Percentiles rank a stretch among this genome's conserved stretches.
Conservation (phyloP, 2,113 vertebrate species). For the Gymnobelideus leadbeateri region DNA sequence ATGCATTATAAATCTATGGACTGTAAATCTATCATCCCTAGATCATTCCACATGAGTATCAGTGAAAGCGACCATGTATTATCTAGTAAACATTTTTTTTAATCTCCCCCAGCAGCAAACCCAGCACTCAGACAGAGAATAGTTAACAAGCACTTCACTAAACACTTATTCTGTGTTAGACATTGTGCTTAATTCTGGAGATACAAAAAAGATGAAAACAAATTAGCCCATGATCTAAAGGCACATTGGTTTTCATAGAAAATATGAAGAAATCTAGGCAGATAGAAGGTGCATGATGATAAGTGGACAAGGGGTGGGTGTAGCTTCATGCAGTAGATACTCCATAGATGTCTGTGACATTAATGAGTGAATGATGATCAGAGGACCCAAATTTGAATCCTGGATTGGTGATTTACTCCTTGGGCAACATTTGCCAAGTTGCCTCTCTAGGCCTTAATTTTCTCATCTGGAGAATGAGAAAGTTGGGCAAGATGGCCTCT, state of each 20-base stretch:
- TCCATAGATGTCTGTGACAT: not conserved
- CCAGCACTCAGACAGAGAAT: not conserved
- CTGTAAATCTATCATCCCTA: not conserved
- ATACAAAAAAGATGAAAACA: not conserved
- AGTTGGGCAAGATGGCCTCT: not conserved
- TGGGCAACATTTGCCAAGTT: not conserved
- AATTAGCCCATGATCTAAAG: not conserved
- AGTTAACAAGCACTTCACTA: not conserved
- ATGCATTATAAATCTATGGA: not conserved
- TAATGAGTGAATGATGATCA: not conserved
- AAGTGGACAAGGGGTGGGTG: not conserved
- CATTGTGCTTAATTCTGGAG: not conserved
- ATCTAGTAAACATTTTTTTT: not conserved
- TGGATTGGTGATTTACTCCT: not conserved
- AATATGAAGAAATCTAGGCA: not conserved
- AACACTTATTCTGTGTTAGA: not conserved
- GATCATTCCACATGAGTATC: slow-evolving; percentile 5
- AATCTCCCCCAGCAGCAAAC: not conserved
- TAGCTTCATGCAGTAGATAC: not conserved
- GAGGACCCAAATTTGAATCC: not conserved
- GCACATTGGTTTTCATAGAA: not conserved
- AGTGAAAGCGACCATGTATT: not conserved
- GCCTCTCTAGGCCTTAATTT: not conserved
- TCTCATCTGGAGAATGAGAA: not conserved
- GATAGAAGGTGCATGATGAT: not conserved